phyloP scores from a whole-genome alignment of 2,113 vertebrate species.

The Lycocorax pyrrhopterus region DNA sequence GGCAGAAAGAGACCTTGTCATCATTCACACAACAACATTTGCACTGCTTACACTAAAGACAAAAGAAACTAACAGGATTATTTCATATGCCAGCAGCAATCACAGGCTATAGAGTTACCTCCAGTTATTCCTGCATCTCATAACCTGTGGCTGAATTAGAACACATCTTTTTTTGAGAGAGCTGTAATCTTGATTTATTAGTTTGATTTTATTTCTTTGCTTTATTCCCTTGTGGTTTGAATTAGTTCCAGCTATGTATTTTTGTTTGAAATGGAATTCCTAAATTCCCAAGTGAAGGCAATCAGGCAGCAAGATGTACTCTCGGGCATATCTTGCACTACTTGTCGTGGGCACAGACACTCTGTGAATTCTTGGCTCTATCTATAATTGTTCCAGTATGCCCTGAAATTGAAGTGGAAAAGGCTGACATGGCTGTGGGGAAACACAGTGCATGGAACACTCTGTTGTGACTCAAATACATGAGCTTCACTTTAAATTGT shows the following conservation, averaged over 20 bases:
- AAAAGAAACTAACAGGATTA: background rate
- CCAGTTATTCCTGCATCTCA: background rate
- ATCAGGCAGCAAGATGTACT: background rate
- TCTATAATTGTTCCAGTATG: background rate
- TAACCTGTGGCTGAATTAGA: constrained; percentile 22
- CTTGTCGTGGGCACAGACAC: background rate
- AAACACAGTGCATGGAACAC: background rate
- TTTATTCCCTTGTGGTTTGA: constrained; percentile 20
- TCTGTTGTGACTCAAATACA: background rate
- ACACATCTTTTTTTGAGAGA: background rate
- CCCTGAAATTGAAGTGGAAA: background rate
- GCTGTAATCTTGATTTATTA: constrained; percentile 39
- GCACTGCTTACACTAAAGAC: background rate
- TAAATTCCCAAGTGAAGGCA: constrained; percentile 30
- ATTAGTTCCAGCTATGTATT: constrained; percentile 40
- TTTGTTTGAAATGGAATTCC: constrained; percentile 29
- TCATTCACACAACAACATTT: background rate
- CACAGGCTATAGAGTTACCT: background rate
- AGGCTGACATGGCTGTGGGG: background rate
- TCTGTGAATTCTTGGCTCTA: background rate
- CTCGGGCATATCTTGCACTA: background rate
- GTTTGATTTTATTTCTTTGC: constrained; percentile 16
- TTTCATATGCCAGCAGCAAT: background rate
- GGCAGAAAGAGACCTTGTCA: background rate
- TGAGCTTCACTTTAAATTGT: background rate